Percentiles rank a stretch among this genome's conserved stretches.
Evolutionary conservation across 2,113 vertebrate species (phyloP).

Genomic region (Ivindomyrus marchei): DNA sequence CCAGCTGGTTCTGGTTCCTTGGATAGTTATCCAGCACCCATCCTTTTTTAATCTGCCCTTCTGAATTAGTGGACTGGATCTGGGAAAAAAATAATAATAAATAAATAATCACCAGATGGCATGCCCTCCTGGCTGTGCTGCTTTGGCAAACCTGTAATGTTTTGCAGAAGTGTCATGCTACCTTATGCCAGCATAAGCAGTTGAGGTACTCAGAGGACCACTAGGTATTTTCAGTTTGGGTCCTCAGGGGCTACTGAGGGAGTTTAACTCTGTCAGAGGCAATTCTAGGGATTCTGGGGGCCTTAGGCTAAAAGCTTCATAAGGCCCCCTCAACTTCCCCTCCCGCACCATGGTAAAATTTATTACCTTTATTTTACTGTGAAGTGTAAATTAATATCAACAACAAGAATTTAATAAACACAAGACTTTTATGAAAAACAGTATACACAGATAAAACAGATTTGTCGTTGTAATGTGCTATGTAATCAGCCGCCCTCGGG

Average conservation of each 20-base stretch:
- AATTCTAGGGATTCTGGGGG: too few species aligned
- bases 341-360: too few species aligned
- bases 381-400: too few species aligned
- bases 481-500: too few species aligned
- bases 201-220: not conserved
- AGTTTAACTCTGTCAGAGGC: not conserved
- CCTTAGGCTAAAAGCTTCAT: too few species aligned
- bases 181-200: not conserved
- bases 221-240: not conserved
- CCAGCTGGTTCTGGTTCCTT: conserved; percentile 58
- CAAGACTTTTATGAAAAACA: too few species aligned
- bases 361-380: too few species aligned
- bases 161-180: not conserved
- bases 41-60: conserved; percentile 58
- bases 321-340: too few species aligned
- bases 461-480: too few species aligned
- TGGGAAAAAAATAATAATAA: conserved; percentile 48
- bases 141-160: not conserved
- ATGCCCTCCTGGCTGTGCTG: not conserved
- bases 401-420: too few species aligned
- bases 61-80: conserved; percentile 53
- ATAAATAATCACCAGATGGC: not conserved
- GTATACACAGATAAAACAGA: too few species aligned
- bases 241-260: not conserved
- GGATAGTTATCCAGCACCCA: conserved; percentile 90